Evolutionary conservation across 2,113 vertebrate species (phyloP), one percentile per base, ranked within the genome.

Genomic region (Grus americana): DNA sequence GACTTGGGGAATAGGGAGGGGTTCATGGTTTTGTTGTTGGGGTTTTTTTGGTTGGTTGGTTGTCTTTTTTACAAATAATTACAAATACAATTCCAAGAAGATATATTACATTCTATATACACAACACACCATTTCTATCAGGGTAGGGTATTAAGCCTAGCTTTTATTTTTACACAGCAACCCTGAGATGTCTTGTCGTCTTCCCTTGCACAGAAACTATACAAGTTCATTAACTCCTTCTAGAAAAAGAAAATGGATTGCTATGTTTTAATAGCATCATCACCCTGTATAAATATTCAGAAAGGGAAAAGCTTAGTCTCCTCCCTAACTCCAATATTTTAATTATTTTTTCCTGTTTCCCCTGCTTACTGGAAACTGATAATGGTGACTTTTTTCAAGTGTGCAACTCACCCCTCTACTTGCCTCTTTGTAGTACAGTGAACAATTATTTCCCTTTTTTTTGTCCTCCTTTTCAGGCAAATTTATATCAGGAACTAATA

Each of bases 31-130:
- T 85, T 81, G 18, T 80, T 68, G 21, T 62, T 29, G 52, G 66
- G 87, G 6, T 72, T 90, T 94, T 93, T 94, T 96, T 87, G 86
- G 54, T 86, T 87, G 86, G 54, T 86, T 79, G 61, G 50, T 92
- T 95, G 87, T 97, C 82, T 80, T 97, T 97, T 98, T 97, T 98
- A 98, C 98, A 98, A 98, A 98, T 98, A 98, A 97, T 97, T 98
- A 98, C 98, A 98, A 97, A 98, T 97, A 97, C 97, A 97, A 95
- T 88, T 95, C 79, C 91, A 92, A 96, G 92, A 97, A 97, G 95
- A 96, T 98, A 97, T 96, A 92, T 98, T 98, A 98, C 97, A 97
- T 95, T 97, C 90, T 98, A 98, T 98, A 92, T 98, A 98, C 98
- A 98, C 55, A 96, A 96, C 96, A 91, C 91, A 91, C 81, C 94